Base-by-base conservation (phyloP, 2,888 invertebrate species). In the Orthonychiurus folsomi region DNA sequence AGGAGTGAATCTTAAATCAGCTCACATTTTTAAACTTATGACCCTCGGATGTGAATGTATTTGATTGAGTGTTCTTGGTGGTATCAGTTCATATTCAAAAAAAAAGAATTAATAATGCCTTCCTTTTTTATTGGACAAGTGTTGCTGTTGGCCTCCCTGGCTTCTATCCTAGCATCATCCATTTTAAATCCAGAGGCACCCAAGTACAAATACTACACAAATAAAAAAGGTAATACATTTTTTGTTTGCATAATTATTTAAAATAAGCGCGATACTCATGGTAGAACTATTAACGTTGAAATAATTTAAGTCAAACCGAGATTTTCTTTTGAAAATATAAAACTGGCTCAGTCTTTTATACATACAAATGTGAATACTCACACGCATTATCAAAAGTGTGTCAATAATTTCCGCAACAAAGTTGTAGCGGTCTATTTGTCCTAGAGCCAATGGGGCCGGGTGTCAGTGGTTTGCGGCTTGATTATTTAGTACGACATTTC, bases 191-290 rank as follows among this genome's bases (percentile, higher is more conserved):
- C 54, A 3, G 28, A 26, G 15, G 23, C 53, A 23, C 27, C 50
- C 47, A 63, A 63, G 48, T 62, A 59, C 58, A 67, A 64, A 62
- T 65, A 62, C 52, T 67, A 65, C 61, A 50, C 63, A 2, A 65
- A 67, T 50, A 67, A 63, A 60, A 67, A 65, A 67, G 67, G 67
- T 67, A 50, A 47, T 5, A 18, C 9, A 26, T 27, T 28, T 53
- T 52, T 59, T 48, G 48, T n/a, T 48, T 48, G 48, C 12, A n/a
- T 12, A 12, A 12, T n/a, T 12, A 48, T n/a, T 48, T 48, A 48
- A 48, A 48, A 48, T 15, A 48, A 48, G 48, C 12, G 15, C 15
- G 48, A 12, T 12, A 48, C 48, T n/a, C n/a, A n/a, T n/a, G n/a
- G n/a, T n/a, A n/a, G n/a, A n/a, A n/a, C n/a, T n/a, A n/a, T n/a